Evolutionary conservation across 30 jellyfish, hydroid and myxozoan species (phyloP).

Genomic region (Turritopsis rubra): DNA sequence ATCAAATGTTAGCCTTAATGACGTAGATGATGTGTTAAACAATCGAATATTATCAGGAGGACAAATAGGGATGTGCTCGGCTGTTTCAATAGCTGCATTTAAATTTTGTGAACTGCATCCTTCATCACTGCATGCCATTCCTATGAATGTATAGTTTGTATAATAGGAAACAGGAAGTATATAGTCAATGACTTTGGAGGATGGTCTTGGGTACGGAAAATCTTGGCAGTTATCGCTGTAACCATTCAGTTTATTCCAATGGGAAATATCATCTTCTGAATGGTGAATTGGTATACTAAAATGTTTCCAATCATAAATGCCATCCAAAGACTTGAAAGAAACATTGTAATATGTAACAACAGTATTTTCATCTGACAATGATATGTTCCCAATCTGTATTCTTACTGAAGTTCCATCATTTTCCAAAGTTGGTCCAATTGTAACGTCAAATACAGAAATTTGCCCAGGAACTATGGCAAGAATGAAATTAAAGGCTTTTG

Average conservation of each 20-base stretch:
- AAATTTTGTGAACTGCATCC: background rate
- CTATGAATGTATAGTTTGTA: background rate
- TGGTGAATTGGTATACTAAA: background rate
- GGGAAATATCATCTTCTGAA: background rate
- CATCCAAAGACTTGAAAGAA: background rate
- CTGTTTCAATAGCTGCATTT: background rate
- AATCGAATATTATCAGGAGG: conserved; percentile 1
- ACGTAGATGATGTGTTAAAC: conserved; percentile 1
- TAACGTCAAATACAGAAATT: background rate
- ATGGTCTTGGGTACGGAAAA: background rate
- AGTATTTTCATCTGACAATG: background rate
- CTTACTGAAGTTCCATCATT: background rate
- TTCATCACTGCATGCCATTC: conserved; percentile 4
- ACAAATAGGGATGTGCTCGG: background rate
- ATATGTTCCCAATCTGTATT: background rate
- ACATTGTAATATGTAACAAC: background rate
- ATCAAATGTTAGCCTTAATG: background rate
- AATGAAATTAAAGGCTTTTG: background rate
- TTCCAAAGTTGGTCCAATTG: background rate
- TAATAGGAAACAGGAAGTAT: conserved; percentile 9
- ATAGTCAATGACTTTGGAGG: background rate
- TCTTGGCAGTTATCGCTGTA: background rate
- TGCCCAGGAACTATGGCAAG: background rate
- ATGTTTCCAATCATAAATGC: background rate
- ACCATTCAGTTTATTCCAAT: background rate